Conservation (phyloP, 2,888 invertebrate species). For the Lasioglossum malachurum region DNA sequence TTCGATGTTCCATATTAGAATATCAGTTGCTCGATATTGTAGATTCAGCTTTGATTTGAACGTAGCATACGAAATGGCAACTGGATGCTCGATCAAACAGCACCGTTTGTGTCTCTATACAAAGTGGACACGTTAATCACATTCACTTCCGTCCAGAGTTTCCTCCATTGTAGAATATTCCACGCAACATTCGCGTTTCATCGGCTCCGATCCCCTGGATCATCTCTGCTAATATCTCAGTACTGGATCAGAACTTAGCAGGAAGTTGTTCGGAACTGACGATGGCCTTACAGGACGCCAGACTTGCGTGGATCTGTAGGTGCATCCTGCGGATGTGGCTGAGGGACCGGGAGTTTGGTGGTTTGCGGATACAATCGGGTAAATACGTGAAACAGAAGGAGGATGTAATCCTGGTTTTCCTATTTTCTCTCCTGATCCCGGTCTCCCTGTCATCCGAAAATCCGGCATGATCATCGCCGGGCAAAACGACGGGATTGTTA, state of each 20-base stretch:
- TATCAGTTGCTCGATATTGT: not conserved
- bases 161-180: not conserved
- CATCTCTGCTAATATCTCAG: not conserved
- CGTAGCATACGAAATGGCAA: not conserved
- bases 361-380: slow-evolving; percentile 36
- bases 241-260: slow-evolving; percentile 40
- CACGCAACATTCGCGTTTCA: not conserved
- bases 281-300: slow-evolving; percentile 13
- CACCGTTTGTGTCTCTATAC: not conserved
- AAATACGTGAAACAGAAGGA: slow-evolving; percentile 42
- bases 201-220: not conserved
- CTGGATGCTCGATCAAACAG: not conserved
- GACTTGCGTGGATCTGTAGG: slow-evolving; percentile 16
- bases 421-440: slow-evolving; percentile 13
- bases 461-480: slow-evolving; percentile 11
- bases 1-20: too few relatives aligned
- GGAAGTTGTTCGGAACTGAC: slow-evolving; percentile 39
- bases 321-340: not conserved
- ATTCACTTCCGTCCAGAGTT: not conserved
- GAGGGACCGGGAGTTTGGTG: slow-evolving; percentile 27
- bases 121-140: not conserved
- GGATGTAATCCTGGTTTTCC: slow-evolving; percentile 37
- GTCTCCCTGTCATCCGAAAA: not conserved
- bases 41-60: not conserved
- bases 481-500: not conserved